phyloP scores from a whole-genome alignment of 2,888 invertebrate species.

The Tenthredo livida region DNA sequence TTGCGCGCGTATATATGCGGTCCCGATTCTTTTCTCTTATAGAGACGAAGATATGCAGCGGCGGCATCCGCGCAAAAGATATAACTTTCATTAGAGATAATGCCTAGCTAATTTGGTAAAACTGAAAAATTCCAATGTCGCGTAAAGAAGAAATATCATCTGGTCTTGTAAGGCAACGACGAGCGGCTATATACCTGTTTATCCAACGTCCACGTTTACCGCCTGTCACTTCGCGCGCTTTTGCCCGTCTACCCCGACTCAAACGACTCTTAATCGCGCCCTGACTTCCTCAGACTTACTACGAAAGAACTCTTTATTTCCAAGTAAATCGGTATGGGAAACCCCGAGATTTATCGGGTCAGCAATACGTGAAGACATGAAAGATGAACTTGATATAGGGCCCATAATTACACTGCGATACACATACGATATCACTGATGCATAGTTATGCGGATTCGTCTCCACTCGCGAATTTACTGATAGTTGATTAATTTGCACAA shows the following conservation, averaged over 20 bases:
- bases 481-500: background rate
- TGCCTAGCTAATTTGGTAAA: constrained; percentile 76
- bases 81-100: constrained; percentile 74
- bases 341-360: constrained; percentile 34
- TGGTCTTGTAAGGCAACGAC: constrained; percentile 7
- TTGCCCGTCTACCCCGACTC: background rate
- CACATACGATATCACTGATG: background rate
- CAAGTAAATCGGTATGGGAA: constrained; percentile 31
- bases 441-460: background rate
- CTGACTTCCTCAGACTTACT: constrained; percentile 30
- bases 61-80: constrained; percentile 62
- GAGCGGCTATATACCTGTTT: background rate
- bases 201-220: constrained; percentile 7
- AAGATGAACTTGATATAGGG: background rate
- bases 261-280: constrained; percentile 26
- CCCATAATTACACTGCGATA: background rate
- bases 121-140: constrained; percentile 75
- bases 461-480: background rate
- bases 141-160: constrained; percentile 70
- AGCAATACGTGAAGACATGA: background rate
- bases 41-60: constrained; percentile 47
- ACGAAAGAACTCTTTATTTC: constrained; percentile 46
- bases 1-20: constrained; percentile 60
- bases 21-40: constrained; percentile 49
- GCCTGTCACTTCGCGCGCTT: constrained; percentile 35